phyloP scores from a whole-genome alignment of 2,113 vertebrate genomes.

The Microcebus tavaratra region DNA sequence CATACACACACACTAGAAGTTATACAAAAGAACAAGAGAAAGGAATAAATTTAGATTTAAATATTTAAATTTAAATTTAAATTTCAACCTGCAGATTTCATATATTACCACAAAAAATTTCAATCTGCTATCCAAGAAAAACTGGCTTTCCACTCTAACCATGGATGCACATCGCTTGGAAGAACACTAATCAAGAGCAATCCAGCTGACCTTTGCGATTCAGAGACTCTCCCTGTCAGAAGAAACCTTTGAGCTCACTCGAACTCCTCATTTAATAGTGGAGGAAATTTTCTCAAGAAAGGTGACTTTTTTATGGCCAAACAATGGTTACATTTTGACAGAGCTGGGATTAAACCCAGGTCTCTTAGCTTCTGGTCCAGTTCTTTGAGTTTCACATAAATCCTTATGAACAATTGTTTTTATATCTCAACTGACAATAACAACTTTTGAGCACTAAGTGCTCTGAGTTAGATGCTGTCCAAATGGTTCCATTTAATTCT shows the following conservation, averaged over 20 bases:
- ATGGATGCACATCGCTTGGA: not conserved
- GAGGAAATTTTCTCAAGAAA: not conserved
- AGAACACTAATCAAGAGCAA: not conserved
- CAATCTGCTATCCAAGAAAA: not conserved
- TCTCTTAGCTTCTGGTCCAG: not conserved
- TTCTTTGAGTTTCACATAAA: not conserved
- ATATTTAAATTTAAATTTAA: not conserved
- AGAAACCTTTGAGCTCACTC: not conserved
- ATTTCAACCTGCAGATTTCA: not conserved
- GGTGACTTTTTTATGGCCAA: not conserved
- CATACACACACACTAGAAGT: no score
- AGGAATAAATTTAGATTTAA: not conserved
- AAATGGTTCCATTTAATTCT: conserved; percentile 5
- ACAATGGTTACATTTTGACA: not conserved
- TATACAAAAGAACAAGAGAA: no score
- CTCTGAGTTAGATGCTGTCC: not conserved
- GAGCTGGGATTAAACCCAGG: not conserved
- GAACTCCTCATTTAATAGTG: not conserved
- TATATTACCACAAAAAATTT: not conserved
- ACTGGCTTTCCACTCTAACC: not conserved
- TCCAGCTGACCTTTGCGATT: not conserved
- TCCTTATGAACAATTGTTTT: not conserved
- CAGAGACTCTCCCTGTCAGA: not conserved
- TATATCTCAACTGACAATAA: not conserved
- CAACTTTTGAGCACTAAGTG: not conserved